These are phyloP conservation scores for Athripsodes cinereus DNA, from an alignment of 2,888 invertebrate genomes.

Conservation along the genomic window DNA sequence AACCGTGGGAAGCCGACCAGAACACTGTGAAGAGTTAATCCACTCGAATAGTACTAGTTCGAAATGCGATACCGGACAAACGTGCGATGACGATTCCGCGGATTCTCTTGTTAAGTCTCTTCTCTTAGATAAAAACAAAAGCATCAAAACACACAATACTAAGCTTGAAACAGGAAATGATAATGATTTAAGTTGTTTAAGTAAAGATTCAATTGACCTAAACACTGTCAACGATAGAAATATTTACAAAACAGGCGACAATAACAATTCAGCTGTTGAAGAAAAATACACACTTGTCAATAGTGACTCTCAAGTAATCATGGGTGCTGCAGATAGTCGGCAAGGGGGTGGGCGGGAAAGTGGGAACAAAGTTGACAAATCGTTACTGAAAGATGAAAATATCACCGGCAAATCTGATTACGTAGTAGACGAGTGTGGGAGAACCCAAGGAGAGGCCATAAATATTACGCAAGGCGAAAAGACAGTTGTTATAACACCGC, in stretches of 20 bases:
- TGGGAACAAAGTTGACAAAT: slow-evolving; percentile 6
- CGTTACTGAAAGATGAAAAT: slow-evolving; percentile 13
- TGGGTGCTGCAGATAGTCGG: slow-evolving; percentile 25
- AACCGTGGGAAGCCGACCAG: slow-evolving; percentile 12
- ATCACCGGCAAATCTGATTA: slow-evolving; percentile 10
- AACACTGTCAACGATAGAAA: background rate
- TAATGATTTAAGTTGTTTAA: no score
- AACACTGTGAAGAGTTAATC: slow-evolving; percentile 2
- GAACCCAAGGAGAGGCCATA: slow-evolving; percentile 6
- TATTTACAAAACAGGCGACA: background rate
- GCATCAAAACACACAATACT: background rate
- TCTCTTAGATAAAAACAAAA: slow-evolving; percentile 10
- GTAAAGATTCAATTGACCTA: background rate
- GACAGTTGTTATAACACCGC: slow-evolving; percentile 9
- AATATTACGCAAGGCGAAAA: slow-evolving; percentile 7
- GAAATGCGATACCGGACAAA: slow-evolving; percentile 24
- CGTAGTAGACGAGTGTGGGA: slow-evolving; percentile 8
- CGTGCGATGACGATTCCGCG: slow-evolving; percentile 8
- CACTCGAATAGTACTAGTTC: slow-evolving; percentile 9
- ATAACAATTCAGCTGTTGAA: background rate
- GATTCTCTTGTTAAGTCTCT: slow-evolving; percentile 7
- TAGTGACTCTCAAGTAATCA: slow-evolving; percentile 4
- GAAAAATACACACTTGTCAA: background rate
- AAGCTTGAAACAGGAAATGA: background rate
- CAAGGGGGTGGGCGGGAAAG: slow-evolving; percentile 9